Base-by-base conservation (phyloP, 2,888 invertebrate species). In the Onthophagus sagittarius region DNA sequence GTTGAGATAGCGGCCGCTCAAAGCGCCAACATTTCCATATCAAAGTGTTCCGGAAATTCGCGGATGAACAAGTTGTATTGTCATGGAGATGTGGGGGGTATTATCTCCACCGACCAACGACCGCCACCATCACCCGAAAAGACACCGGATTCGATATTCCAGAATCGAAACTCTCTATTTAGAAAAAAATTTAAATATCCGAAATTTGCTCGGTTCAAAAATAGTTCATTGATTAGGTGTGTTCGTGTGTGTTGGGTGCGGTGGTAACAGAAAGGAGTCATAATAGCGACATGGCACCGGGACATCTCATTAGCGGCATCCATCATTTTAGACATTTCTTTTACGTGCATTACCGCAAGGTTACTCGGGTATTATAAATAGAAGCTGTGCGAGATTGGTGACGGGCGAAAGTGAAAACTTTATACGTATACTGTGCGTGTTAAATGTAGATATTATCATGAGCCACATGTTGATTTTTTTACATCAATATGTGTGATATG, bases 271-370 rank as follows among this genome's bases (percentile, higher is more conserved):
- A 70, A 74, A 78, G 78, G 79, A 78, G 80, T 82, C 80, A 82
- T 82, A 83, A 82, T 82, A 81, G 81, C 80, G 79, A 79, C 77
- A 77, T 73, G 69, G 73, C 75, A 74, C 72, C 76, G 77, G 73
- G 77, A 79, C 79, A 81, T 79, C 83, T 83, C 83, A 83, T 83
- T 83, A 83, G 81, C 81, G 80, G 81, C 83, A 83, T 83, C 83
- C 81, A 83, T 83, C 83, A 83, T 82, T 82, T 78, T 78, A 76
- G 76, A 76, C 76, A 72, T 73, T 72, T 74, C 76, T 77, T 77
- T 77, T 77, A 76, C 76, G 75, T 77, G 72, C 75, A 76, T 75
- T 53, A 53, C 39, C 39, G 39, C 39, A 53, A 53, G 39, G 39
- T 53, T 53, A 53, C 23, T 23, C 23, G 23, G 39, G 39, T 11